Conservation (phyloP, 2,113 vertebrate species). For the Tachysurus fulvidraco region DNA sequence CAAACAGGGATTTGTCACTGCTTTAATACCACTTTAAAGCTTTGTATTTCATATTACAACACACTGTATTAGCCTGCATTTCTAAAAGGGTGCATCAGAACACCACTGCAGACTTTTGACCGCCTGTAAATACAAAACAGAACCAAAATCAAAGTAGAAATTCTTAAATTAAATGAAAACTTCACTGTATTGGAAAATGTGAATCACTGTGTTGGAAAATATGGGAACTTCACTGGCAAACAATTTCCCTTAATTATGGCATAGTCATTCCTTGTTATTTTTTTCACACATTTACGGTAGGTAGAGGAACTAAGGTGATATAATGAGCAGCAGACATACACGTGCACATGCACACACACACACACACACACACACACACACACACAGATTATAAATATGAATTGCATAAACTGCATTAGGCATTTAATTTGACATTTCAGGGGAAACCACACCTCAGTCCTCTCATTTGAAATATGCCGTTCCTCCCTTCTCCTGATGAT, state of each 20-base stretch:
- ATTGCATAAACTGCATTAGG: not conserved
- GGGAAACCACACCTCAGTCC: not conserved
- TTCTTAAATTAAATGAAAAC: not conserved
- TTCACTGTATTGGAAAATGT: not conserved
- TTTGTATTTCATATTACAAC: conserved; percentile 10
- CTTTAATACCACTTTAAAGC: not conserved
- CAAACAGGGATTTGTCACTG: not conserved
- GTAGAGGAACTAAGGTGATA: not conserved
- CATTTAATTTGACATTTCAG: conserved; percentile 3
- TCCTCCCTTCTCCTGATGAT: conserved; percentile 10
- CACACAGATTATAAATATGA: not conserved
- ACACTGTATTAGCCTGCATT: not conserved
- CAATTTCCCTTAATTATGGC: conserved; percentile 4
- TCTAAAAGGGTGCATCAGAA: not conserved
- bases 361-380: not conserved
- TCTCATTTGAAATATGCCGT: not conserved
- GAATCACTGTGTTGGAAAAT: conserved; percentile 23
- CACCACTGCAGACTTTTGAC: not conserved
- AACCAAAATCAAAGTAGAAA: not conserved
- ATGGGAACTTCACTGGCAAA: conserved; percentile 1
- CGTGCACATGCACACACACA: not conserved
- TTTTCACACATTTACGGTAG: conserved; percentile 20
- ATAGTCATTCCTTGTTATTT: not conserved
- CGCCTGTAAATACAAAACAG: not conserved
- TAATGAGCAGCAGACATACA: conserved; percentile 7